These are phyloP conservation scores for Sciurus carolinensis DNA, from an alignment of 2,797 vertebrate genomes.

Conservation along the genomic window DNA sequence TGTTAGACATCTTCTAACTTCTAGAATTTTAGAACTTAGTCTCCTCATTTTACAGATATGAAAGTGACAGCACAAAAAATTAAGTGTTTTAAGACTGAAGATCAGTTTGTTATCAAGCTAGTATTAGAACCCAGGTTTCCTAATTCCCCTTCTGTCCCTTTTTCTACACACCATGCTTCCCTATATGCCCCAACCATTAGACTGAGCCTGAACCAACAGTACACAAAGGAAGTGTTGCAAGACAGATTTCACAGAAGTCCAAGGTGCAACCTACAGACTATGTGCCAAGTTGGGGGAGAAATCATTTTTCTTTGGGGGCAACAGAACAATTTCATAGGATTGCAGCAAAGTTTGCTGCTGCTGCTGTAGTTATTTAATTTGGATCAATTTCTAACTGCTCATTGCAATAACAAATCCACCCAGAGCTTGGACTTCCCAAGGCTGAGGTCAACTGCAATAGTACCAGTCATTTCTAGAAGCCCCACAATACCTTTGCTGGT, in stretches of 20 bases:
- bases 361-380: background rate
- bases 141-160: background rate
- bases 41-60: background rate
- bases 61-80: background rate
- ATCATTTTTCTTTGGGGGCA: background rate
- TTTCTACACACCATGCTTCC: background rate
- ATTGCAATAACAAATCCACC: background rate
- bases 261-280: background rate
- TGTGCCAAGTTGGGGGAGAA: background rate
- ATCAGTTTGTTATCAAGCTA: background rate
- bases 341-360: background rate
- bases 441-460: background rate
- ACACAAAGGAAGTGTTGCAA: background rate
- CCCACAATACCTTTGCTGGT: background rate
- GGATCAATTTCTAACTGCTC: constrained; percentile 32
- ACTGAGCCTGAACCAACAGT: constrained; percentile 34
- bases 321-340: constrained; percentile 10
- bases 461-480: background rate
- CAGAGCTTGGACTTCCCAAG: background rate
- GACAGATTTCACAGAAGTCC: constrained; percentile 48
- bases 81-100: background rate
- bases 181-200: background rate
- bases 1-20: background rate
- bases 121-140: background rate
- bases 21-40: background rate